Evolutionary conservation across 2,113 vertebrate genomes (phyloP).

Genomic region (Passer montanus): DNA sequence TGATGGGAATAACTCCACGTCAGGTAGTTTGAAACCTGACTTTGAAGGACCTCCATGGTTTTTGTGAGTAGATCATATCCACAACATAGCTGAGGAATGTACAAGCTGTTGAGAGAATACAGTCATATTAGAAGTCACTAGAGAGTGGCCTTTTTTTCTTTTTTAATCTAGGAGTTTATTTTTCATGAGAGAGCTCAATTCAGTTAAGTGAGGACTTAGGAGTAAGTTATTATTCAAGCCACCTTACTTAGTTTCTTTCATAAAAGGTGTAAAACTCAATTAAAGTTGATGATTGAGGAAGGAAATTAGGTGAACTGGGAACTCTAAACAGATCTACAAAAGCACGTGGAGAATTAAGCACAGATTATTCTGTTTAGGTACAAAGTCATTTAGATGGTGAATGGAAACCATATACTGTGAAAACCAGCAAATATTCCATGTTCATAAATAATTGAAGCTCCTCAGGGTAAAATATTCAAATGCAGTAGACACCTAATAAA

Average conservation of each 20-base stretch:
- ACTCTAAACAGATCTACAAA: not conserved
- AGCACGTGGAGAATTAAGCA: not conserved
- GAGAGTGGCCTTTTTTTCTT: not conserved
- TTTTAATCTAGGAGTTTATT: not conserved
- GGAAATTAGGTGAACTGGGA: not conserved
- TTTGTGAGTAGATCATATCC: not conserved
- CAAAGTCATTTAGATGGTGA: conserved; percentile 33
- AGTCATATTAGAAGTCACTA: not conserved
- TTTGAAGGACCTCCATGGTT: not conserved
- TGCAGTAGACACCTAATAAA: conserved; percentile 34
- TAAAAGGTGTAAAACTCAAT: not conserved
- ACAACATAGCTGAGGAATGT: not conserved
- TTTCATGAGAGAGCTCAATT: not conserved
- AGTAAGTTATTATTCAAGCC: not conserved
- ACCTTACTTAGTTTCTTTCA: not conserved
- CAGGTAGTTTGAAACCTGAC: not conserved
- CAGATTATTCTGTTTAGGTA: conserved; percentile 9
- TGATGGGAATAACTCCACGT: not conserved
- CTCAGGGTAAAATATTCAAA: conserved; percentile 25
- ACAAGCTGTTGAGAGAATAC: not conserved
- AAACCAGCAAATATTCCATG: conserved; percentile 11
- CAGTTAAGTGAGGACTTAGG: not conserved
- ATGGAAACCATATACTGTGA: conserved; percentile 23
- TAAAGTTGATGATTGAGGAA: not conserved
- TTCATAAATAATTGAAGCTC: conserved; percentile 58